These are phyloP conservation scores for Creontiades dilutus DNA, from an alignment of 2,888 invertebrate genomes.

Conservation along the genomic window DNA sequence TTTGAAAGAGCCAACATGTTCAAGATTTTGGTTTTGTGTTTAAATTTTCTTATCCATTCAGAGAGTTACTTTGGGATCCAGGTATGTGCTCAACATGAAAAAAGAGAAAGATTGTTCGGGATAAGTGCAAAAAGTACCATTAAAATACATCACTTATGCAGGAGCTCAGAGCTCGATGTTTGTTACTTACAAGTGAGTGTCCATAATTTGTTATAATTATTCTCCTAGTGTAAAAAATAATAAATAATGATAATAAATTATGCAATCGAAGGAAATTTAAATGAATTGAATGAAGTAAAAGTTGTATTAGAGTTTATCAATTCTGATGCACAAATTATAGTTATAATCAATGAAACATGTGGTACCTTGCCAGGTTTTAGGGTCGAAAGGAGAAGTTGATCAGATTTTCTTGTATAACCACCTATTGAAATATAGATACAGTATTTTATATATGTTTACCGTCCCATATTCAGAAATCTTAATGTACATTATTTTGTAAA, in stretches of 20 bases:
- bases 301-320: too few species aligned
- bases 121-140: conserved; percentile 7
- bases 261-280: too few species aligned
- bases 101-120: background rate
- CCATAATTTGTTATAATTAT: conserved; percentile 8
- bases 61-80: background rate
- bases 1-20: conserved; percentile 1
- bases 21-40: background rate
- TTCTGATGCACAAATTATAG: too few species aligned
- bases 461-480: conserved; percentile 5
- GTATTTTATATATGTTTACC: conserved; percentile 14
- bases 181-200: background rate
- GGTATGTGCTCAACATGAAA: background rate
- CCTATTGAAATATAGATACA: background rate
- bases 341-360: too few species aligned
- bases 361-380: too few species aligned
- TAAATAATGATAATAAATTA: background rate
- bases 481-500: conserved; percentile 8
- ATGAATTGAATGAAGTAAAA: too few species aligned
- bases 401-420: background rate
- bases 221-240: background rate
- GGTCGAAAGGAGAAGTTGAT: background rate
- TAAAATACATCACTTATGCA: background rate
- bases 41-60: background rate
- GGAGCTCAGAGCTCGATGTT: conserved; percentile 22